These are phyloP conservation scores for Hemistola chrysoprasaria DNA, from an alignment of 2,888 invertebrate genomes.

Conservation along the genomic window DNA sequence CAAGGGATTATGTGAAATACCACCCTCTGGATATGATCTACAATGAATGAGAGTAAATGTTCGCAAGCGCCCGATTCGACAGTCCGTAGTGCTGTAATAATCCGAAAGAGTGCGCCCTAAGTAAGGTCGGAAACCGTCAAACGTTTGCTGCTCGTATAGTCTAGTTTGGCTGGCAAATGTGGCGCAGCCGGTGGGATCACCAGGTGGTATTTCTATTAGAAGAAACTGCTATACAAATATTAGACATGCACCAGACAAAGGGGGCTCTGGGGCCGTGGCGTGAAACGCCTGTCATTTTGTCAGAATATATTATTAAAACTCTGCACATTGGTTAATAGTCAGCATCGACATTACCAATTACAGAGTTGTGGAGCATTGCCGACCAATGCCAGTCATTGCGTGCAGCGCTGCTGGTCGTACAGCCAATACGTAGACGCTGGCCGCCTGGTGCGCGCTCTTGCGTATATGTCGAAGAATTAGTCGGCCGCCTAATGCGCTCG, in stretches of 20 bases:
- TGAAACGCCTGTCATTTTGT: slow-evolving; percentile 46
- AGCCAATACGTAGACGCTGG: too few species aligned
- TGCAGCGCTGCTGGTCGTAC: too few species aligned
- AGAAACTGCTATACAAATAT: slow-evolving; percentile 60
- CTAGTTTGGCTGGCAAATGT: slow-evolving; percentile 19
- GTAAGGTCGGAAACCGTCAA: slow-evolving; percentile 9
- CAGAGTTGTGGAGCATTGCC: too few species aligned
- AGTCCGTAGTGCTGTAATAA: slow-evolving; percentile 12
- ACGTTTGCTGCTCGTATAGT: slow-evolving; percentile 67
- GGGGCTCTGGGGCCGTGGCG: slow-evolving; percentile 39
- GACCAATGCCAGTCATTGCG: too few species aligned
- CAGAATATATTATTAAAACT: too few species aligned
- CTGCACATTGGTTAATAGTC: too few species aligned
- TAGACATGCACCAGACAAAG: slow-evolving; percentile 67
- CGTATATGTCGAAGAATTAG: too few species aligned
- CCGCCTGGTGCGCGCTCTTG: too few species aligned
- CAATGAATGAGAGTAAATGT: slow-evolving; percentile 2
- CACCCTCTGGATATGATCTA: slow-evolving; percentile 57
- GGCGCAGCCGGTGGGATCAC: slow-evolving; percentile 40
- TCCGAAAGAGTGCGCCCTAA: slow-evolving; percentile 19
- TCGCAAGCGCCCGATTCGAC: slow-evolving; percentile 14
- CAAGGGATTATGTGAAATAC: slow-evolving; percentile 70
- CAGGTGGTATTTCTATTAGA: slow-evolving; percentile 71
- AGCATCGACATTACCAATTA: too few species aligned
- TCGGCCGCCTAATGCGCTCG: too few species aligned